Evolutionary conservation across 2,888 invertebrate genomes (phyloP).

Genomic region (Stratiomys singularior): DNA sequence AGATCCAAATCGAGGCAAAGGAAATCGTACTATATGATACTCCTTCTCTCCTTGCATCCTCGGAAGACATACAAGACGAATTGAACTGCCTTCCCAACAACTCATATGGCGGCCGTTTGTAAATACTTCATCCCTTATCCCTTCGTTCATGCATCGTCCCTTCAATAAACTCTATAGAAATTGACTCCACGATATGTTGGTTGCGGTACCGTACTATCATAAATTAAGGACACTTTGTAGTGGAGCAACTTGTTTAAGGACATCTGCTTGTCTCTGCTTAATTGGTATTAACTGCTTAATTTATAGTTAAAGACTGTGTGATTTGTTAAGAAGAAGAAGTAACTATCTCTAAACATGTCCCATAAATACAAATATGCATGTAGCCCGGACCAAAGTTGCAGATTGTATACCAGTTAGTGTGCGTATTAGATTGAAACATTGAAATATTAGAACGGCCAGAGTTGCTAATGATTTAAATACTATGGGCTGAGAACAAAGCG

Average conservation of each 20-base stretch:
- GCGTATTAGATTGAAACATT: slow-evolving; percentile 37
- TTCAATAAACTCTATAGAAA: slow-evolving; percentile 24
- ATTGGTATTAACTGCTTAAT: slow-evolving; percentile 64
- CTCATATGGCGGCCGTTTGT: neutral
- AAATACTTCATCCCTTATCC: neutral
- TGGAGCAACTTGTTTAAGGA: slow-evolving; percentile 58
- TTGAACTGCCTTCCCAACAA: slow-evolving; percentile 1
- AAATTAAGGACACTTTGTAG: slow-evolving; percentile 59
- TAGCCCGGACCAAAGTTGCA: neutral
- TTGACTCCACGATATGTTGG: slow-evolving; percentile 45
- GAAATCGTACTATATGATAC: neutral
- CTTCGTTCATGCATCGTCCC: neutral
- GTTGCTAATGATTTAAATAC: slow-evolving; percentile 40
- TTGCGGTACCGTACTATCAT: slow-evolving; percentile 54
- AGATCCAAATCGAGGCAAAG: neutral
- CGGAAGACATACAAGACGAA: slow-evolving; percentile 8
- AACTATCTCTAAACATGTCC: slow-evolving; percentile 54
- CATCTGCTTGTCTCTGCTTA: slow-evolving; percentile 62
- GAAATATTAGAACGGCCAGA: neutral
- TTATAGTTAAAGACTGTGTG: slow-evolving; percentile 62
- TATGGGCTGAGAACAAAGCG: neutral
- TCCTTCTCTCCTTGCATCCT: slow-evolving; percentile 32
- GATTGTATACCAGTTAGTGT: neutral
- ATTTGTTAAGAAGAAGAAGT: slow-evolving; percentile 60
- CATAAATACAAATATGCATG: slow-evolving; percentile 47